A percentile compares a stretch with the other conserved stretches of the same genome.
Conservation (phyloP, 2,888 invertebrate species). For the Epistrophe grossulariae region DNA sequence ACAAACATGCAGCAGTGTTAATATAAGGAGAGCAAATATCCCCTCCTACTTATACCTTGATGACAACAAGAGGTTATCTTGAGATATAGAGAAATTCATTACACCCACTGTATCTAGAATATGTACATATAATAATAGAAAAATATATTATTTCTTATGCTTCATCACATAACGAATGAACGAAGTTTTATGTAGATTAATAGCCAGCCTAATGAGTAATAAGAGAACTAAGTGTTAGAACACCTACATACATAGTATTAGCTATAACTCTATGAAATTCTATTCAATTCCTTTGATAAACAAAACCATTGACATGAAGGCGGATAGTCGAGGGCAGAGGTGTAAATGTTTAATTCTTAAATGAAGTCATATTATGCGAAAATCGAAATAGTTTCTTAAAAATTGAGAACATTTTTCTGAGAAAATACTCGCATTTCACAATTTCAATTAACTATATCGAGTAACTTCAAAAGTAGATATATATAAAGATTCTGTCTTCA, state of each 20-base stretch:
- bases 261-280: background rate
- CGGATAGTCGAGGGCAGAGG: background rate
- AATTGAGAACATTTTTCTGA: no score
- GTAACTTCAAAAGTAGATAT: no score
- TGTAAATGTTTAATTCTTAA: background rate
- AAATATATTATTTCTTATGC: background rate
- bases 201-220: background rate
- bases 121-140: background rate
- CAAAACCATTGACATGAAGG: background rate
- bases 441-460: no score
- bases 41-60: background rate
- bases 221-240: background rate
- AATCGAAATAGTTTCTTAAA: no score
- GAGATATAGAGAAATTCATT: background rate
- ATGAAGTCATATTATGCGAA: no score
- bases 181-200: slow-evolving; percentile 7
- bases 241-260: background rate
- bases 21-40: background rate
- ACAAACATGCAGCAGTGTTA: background rate
- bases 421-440: no score
- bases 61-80: background rate
- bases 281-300: background rate
- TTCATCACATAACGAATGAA: background rate
- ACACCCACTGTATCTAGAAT: background rate
- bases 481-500: no score